Evolutionary conservation across 1,140 invertebrate genomes (phyloP).

Genomic region (Battus philenor): DNA sequence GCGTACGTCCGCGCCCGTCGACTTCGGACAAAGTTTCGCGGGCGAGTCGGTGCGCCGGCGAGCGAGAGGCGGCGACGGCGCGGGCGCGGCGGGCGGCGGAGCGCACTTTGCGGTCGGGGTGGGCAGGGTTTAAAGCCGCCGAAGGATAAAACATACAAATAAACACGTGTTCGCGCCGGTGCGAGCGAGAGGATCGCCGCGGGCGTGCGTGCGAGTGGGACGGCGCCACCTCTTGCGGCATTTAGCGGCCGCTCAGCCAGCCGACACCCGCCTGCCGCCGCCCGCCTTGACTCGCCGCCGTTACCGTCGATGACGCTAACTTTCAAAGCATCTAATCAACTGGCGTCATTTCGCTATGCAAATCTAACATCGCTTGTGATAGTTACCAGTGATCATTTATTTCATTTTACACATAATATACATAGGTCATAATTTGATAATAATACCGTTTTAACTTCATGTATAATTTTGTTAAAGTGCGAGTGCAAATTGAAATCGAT

Average conservation of each 20-base stretch:
- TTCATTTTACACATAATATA: too few relatives aligned
- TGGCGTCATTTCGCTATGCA: constrained; percentile 1
- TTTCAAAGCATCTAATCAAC: constrained; percentile 1
- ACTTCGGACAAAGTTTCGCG: constrained; percentile 72
- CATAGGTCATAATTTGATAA: too few relatives aligned
- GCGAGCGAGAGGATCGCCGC: constrained; percentile 64
- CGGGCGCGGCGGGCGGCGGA: constrained; percentile 66
- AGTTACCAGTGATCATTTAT: too few relatives aligned
- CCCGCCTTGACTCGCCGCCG: constrained; percentile 17
- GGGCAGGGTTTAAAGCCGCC: constrained; percentile 77
- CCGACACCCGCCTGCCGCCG: constrained; percentile 39
- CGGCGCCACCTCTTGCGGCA: constrained; percentile 64
- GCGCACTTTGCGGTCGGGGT: constrained; percentile 74
- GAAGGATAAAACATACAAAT: constrained; percentile 78
- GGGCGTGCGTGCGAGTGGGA: constrained; percentile 49
- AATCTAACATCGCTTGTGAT: neutral
- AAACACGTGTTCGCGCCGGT: constrained; percentile 77
- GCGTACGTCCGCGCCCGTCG: constrained; percentile 67
- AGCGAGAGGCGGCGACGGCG: constrained; percentile 66
- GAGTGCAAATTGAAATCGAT: too few relatives aligned
- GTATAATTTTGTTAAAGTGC: too few relatives aligned
- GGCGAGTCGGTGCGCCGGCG: constrained; percentile 62
- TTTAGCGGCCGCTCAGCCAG: constrained; percentile 54
- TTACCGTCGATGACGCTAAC: constrained; percentile 16
- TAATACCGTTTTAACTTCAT: too few relatives aligned